Evolutionary conservation across 2,113 vertebrate species (phyloP).

Genomic region (Myotis brandtii): DNA sequence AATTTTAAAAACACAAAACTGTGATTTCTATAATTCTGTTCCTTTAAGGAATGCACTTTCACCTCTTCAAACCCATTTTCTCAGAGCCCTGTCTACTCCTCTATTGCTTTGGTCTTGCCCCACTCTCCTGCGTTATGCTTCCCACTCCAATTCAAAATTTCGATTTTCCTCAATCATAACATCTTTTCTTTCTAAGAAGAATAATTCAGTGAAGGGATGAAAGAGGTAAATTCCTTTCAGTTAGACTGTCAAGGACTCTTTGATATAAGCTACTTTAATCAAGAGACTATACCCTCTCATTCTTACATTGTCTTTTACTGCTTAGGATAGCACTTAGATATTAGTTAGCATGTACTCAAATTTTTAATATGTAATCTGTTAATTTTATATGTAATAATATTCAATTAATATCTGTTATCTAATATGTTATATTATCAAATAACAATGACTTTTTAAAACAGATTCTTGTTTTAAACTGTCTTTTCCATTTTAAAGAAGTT

Average conservation of each 20-base stretch:
- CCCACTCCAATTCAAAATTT: background rate
- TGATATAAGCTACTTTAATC: background rate
- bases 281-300: background rate
- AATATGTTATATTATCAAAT: background rate
- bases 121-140: too few species aligned
- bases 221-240: background rate
- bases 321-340: background rate
- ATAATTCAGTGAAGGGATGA: background rate
- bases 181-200: background rate
- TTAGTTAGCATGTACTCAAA: background rate
- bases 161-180: background rate
- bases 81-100: accelerated
- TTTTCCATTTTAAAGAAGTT: background rate
- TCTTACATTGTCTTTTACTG: background rate
- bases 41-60: background rate
- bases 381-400: background rate
- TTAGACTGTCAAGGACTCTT: background rate
- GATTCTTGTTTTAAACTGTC: background rate
- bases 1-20: background rate
- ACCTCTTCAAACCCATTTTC: background rate
- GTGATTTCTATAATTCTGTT: background rate
- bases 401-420: background rate
- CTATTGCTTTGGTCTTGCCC: background rate
- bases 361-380: background rate
- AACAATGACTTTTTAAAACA: background rate